Base-by-base conservation (phyloP, 2,888 invertebrate genomes). In the Elysia crispata region DNA sequence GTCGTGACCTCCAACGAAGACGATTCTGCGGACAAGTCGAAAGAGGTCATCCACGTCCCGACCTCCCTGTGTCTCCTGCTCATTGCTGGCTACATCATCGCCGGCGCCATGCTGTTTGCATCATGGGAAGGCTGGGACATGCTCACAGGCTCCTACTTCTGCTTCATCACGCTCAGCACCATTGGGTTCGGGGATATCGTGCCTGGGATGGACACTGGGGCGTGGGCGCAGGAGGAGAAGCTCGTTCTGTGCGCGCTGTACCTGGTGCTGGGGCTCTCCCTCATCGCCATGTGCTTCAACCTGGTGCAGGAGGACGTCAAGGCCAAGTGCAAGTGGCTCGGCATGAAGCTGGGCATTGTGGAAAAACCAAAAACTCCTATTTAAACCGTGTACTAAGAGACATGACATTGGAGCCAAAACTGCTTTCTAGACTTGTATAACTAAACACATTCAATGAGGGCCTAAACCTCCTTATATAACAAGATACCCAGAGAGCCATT, bases 211-310 rank as follows among this genome's bases (percentile, higher is more conserved):
- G 87, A 86, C 62, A 81, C 85, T 49, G 85, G 88, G 6, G 86
- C 89, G 6, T 90, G 90, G 90, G 86, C 86, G 23, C 83, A 86
- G 41, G 90, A 91, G 85, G 86, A 86, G 81, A 91, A 91, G 81
- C 83, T 91, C 31, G 89, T 91, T 23, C 84, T 91, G 25, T 91
- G 91, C 78, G 90, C 90, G 18, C 83, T 92, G 23, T 93, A 93
- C 84, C 90, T 92, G 41, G 85, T 93, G 72, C 87, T 92, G 30
- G 93, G 93, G 28, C 89, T 93, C 83, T 92, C 93, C 5, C 86
- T 93, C n/a, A 91, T 93, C 62, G 92, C 92, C 64, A 93, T 93
- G 93, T 92, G 92, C 82, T 92, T 93, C 83, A 92, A 92, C 77
- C 84, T 93, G 50, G 93, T 93, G 85, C 92, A 92, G 83, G 92